phyloP scores from a whole-genome alignment of 2,888 invertebrate species.

The Drosophila paranaensis region DNA sequence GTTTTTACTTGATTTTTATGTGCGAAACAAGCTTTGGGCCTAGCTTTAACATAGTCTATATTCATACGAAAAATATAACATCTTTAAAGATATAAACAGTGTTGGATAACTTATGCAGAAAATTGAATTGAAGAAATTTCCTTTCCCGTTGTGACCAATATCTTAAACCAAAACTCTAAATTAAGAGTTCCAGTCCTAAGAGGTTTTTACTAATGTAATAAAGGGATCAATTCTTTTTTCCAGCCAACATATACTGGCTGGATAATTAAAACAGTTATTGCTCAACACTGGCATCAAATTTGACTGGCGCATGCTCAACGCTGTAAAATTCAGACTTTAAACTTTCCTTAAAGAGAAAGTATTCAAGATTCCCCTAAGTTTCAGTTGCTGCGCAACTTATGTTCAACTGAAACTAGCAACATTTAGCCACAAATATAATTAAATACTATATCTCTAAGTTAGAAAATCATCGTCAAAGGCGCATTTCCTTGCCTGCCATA shows the following conservation, averaged over 20 bases:
- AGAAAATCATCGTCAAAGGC: conserved; percentile 10
- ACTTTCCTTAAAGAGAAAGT: not conserved
- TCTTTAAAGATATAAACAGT: not conserved
- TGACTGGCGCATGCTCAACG: too few species aligned
- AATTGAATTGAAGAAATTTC: not conserved
- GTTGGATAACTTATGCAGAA: not conserved
- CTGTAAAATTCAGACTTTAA: not conserved
- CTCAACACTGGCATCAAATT: too few species aligned
- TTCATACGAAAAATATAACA: not conserved
- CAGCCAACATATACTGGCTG: too few species aligned
- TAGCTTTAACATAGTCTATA: not conserved
- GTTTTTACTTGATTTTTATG: conserved; percentile 23
- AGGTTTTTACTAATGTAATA: too few species aligned
- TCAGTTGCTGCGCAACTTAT: not conserved
- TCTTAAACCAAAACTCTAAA: too few species aligned
- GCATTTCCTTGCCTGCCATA: not conserved
- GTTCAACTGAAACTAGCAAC: not conserved
- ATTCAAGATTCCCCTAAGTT: not conserved
- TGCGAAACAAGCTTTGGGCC: not conserved
- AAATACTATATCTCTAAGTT: conserved; percentile 22
- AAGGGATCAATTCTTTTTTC: too few species aligned
- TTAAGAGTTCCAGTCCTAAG: too few species aligned
- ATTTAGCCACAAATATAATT: conserved; percentile 7
- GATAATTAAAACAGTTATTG: too few species aligned
- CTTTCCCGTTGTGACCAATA: too few species aligned